Base-by-base conservation (phyloP, 1,140 invertebrate genomes). In the Euwallacea fornicatus region DNA sequence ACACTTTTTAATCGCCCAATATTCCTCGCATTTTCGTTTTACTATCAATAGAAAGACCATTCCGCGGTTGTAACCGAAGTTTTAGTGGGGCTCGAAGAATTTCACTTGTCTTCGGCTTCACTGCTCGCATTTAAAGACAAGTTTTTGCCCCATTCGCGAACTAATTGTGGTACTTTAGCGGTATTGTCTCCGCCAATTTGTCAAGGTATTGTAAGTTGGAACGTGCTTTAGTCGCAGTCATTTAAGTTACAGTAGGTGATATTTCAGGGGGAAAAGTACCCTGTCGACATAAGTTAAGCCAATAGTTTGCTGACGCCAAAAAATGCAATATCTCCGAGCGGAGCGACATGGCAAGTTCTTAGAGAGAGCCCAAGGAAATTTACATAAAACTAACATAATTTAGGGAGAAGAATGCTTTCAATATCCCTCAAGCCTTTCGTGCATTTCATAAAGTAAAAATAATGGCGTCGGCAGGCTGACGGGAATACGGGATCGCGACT, bases 361-460 rank as follows among this genome's bases (percentile, higher is more conserved):
- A 66, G 41, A 66, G 42, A n/a, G n/a, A 42, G 21, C 21, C 33
- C 47, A 13, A 42, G 53, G 6, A 50, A 50, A 69, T 63, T 69
- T 69, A 64, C 69, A 64, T 65, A 63, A 71, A 63, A 71, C 61
- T 54, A 71, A 63, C 69, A 65, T 71, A 71, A 59, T 63, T 65
- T 71, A 71, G 50, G 16, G 46, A 65, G 69, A 72, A 72, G 61
- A 72, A 72, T 72, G 64, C 70, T 72, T 63, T 65, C 70, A 72
- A 72, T 72, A 72, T 72, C 70, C 61, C 61, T 66, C 64, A 66
- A 66, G 70, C 70, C 70, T 71, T 71, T 67, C 70, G 56, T 72
- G 61, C 64, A 60, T 72, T 72, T 72, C 70, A 72, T 72, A 72
- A 72, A 72, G 71, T 71, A 72, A 69, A 75, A 75, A 73, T 75